phyloP scores from a whole-genome alignment of 1,140 invertebrate genomes.

The Drosophila tristis region DNA sequence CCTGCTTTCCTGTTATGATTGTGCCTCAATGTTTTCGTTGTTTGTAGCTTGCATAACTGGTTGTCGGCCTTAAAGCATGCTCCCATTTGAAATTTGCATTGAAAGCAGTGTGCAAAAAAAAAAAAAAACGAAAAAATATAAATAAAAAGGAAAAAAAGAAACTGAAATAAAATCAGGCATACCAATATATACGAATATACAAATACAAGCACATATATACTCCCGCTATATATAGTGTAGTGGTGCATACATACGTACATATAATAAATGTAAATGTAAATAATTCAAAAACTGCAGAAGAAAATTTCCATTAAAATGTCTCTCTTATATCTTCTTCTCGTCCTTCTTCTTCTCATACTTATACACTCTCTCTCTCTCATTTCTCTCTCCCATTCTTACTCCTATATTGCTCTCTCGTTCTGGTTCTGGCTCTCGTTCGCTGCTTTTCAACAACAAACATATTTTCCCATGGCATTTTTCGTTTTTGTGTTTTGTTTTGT shows the following conservation, averaged over 20 bases:
- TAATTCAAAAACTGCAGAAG: slow-evolving; percentile 80
- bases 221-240: slow-evolving; percentile 56
- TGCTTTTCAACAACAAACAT: slow-evolving; percentile 69
- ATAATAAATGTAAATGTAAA: slow-evolving; percentile 75
- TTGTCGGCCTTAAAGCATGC: slow-evolving; percentile 66
- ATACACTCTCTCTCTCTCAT: slow-evolving; percentile 51
- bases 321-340: slow-evolving; percentile 79
- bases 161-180: slow-evolving; percentile 26
- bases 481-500: slow-evolving; percentile 15
- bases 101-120: slow-evolving; percentile 39
- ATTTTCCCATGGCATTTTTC: slow-evolving; percentile 12
- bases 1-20: slow-evolving; percentile 30
- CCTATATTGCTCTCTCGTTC: too few relatives aligned
- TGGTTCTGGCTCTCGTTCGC: slow-evolving; percentile 14
- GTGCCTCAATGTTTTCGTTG: slow-evolving; percentile 45
- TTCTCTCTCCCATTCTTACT: slow-evolving; percentile 49
- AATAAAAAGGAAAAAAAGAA: slow-evolving; percentile 16
- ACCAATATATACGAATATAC: slow-evolving; percentile 35
- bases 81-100: slow-evolving; percentile 74
- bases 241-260: slow-evolving; percentile 22
- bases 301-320: slow-evolving; percentile 81
- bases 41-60: slow-evolving; percentile 22
- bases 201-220: slow-evolving; percentile 40
- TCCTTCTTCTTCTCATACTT: slow-evolving; percentile 55
- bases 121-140: slow-evolving; percentile 15